These are phyloP conservation scores for Danio choprae DNA, from an alignment of 2,797 vertebrate species.

Conservation along the genomic window DNA sequence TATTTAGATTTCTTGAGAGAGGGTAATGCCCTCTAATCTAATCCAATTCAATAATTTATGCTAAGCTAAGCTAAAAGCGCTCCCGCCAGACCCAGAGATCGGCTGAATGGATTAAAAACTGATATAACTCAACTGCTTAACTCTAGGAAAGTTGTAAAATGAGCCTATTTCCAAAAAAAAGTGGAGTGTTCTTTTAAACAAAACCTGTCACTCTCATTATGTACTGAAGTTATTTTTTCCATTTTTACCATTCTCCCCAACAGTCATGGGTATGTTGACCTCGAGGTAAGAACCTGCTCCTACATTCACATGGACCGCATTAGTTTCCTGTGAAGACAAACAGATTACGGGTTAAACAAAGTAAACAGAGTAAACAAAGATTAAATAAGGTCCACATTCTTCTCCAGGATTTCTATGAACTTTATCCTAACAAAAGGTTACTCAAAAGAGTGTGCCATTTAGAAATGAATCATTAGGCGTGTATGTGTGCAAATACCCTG, in stretches of 20 bases:
- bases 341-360: constrained; percentile 17
- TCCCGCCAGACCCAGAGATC: too few relatives aligned
- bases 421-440: not conserved
- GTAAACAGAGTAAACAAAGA: constrained; percentile 6
- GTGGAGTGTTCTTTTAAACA: not conserved
- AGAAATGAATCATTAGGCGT: not conserved
- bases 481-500: constrained; percentile 79
- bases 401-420: constrained; percentile 6
- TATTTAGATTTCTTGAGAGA: too few relatives aligned
- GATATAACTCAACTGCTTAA: too few relatives aligned
- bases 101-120: too few relatives aligned
- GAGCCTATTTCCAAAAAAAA: too few relatives aligned
- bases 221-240: not conserved
- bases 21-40: too few relatives aligned
- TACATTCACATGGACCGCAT: constrained; percentile 97
- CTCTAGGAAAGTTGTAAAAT: too few relatives aligned
- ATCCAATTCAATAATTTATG: too few relatives aligned
- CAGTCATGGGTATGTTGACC: constrained; percentile 98
- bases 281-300: constrained; percentile 98
- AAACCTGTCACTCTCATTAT: not conserved
- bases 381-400: not conserved
- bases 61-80: too few relatives aligned
- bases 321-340: constrained; percentile 87
- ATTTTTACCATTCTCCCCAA: constrained; percentile 88
- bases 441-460: not conserved